Evolutionary conservation across 2,888 invertebrate genomes (phyloP), one percentile per base, ranked within the genome.

Genomic region (Pogonocherus hispidulus): DNA sequence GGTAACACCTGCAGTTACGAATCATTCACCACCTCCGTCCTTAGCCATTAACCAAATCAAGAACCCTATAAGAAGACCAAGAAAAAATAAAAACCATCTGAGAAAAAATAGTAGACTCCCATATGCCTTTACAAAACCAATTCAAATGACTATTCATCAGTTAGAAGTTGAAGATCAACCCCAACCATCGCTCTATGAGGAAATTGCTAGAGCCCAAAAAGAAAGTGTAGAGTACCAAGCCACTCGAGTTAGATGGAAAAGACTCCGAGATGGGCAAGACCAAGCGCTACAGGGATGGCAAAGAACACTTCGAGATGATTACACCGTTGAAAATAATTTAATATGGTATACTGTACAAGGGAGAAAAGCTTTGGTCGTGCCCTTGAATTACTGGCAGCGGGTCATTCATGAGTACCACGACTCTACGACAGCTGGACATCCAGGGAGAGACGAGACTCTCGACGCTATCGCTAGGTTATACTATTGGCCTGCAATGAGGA

Each of bases 401-500:
- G 18, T 8, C 1, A 5, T 32, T 8, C 18, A 22, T 2, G 2
- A 11, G 4, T 22, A 2, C 5, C 49, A 22, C 6, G 3, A 22
- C 9, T 1, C n/a, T 9, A 2, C n/a, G 1, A 1, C 2, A 1
- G 22, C 49, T n/a, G n/a, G 49, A 0, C 49, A 49, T 5, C 49
- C 49, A 1, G 49, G 49, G 1, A 4, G 22, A 0, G 23, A 49
- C 11, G 22, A 49, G 1, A 49, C 49, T 9, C n/a, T n/a, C 1
- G 1, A 1, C 0, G 22, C 20, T 0, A 22, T 49, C 0, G 0
- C n/a, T 0, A 2, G 4, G 8, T 1, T 41, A 41, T 41, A 41
- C 4, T 67, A 74, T 32, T 80, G 80, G 79, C 63, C 69, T 4
- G 66, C 64, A 0, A 71, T 80, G 71, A 72, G 67, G 20, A 51